Evolutionary conservation across 1,140 invertebrate species (phyloP).

Genomic region (Bicyclus anynana): DNA sequence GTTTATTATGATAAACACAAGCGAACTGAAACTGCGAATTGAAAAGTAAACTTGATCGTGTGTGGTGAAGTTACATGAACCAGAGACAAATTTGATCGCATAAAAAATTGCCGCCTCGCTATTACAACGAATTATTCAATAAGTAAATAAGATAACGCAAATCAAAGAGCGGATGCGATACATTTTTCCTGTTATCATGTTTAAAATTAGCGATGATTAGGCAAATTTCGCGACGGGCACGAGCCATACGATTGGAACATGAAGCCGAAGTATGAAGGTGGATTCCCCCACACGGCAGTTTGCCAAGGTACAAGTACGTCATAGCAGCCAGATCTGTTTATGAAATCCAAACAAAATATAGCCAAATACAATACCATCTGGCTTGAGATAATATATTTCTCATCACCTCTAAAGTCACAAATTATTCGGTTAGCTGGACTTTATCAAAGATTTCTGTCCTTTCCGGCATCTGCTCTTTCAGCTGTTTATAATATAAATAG

Average conservation of each 20-base stretch:
- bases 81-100: too few relatives aligned
- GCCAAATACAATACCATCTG: conserved; percentile 1
- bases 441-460: too few relatives aligned
- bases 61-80: too few relatives aligned
- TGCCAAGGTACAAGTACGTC: conserved; percentile 38
- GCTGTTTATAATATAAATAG: too few relatives aligned
- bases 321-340: conserved; percentile 14
- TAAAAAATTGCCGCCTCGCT: neutral
- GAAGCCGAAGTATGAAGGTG: conserved; percentile 8
- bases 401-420: neutral
- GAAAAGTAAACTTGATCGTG: too few relatives aligned
- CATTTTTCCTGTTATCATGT: conserved; percentile 4
- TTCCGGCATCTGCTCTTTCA: too few relatives aligned
- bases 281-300: conserved; percentile 33
- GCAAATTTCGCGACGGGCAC: conserved; percentile 28
- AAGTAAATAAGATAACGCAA: neutral
- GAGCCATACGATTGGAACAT: conserved; percentile 26
- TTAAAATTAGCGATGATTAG: conserved; percentile 37
- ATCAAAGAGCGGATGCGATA: neutral
- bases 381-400: neutral
- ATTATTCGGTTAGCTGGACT: too few relatives aligned
- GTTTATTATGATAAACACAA: too few relatives aligned
- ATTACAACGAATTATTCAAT: too few relatives aligned
- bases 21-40: too few relatives aligned
- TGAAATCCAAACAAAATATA: conserved; percentile 1